These are phyloP conservation scores for Diachasma alloeum DNA, from an alignment of 1,140 invertebrate species.

Conservation along the genomic window DNA sequence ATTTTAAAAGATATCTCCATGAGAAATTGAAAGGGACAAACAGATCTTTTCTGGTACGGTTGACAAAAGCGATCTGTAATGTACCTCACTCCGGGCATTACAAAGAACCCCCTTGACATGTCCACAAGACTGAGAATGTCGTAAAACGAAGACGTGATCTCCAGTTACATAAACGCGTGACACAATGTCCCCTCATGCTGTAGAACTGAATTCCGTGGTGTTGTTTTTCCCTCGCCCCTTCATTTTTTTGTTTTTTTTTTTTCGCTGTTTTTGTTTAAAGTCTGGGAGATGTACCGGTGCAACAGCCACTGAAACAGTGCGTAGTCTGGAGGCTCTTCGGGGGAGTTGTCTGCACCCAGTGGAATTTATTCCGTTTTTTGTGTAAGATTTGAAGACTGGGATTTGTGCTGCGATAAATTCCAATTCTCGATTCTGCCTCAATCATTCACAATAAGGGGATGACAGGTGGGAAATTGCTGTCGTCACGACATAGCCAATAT, in stretches of 20 bases:
- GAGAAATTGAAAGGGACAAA: not conserved
- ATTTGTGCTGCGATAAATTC: too few species aligned
- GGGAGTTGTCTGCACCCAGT: too few species aligned
- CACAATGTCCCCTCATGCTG: not conserved
- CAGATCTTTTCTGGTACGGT: not conserved
- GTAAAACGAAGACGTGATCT: constrained; percentile 2
- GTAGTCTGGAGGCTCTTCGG: too few species aligned
- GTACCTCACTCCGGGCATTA: not conserved
- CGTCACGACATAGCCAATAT: too few species aligned
- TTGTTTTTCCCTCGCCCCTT: not conserved
- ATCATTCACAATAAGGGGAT: too few species aligned
- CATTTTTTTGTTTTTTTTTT: not conserved
- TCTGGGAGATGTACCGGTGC: not conserved
- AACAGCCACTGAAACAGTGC: too few species aligned
- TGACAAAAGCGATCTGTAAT: constrained; percentile 5
- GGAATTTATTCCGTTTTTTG: too few species aligned
- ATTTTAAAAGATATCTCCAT: not conserved
- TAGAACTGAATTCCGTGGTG: not conserved
- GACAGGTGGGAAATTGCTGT: too few species aligned
- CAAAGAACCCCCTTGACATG: not conserved
- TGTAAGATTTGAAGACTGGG: too few species aligned
- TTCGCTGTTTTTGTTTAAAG: not conserved
- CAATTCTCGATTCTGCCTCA: too few species aligned
- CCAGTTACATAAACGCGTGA: not conserved
- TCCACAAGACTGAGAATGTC: not conserved